Base-by-base conservation (phyloP, 2,113 vertebrate species). In the Donacobius atricapilla region DNA sequence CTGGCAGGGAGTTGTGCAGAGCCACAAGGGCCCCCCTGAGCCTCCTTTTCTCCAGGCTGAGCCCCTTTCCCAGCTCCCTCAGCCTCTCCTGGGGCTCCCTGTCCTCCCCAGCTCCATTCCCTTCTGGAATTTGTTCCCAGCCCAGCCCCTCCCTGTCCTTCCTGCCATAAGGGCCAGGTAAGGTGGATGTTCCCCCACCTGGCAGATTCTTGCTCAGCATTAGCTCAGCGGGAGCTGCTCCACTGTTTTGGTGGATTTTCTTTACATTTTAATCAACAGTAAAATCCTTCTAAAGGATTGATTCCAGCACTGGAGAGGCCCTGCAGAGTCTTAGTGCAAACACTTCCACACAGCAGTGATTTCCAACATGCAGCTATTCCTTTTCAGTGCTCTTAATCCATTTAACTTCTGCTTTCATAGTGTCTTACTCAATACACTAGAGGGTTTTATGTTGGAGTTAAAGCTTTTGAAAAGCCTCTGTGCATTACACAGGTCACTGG, bases 311-410 rank as follows among this genome's bases (percentile, higher is more conserved):
- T 50, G 75, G 83, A 64, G 93, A 69, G 61, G 70, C 31, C 94
- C 92, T 51, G 60, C 61, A 47, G 87, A 91, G 90, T 9, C 88
- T 80, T 63, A 66, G 80, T 9, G 39, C 83, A 91, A 92, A 91
- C 87, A 86, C 70, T 86, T 76, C 80, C 44, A 35, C 64, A 24
- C 54, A 18, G 45, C 3, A 7, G 57, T 24, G 63, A 69, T 76
- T 91, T 82, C 90, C 48, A 69, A 7, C 54, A 13, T 6, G 35
- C 75, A 56, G 76, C 42, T 71, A 70, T 65, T 94, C 86, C 91
- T 83, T 92, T 77, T 83, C 82, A 68, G 45, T 66, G 87, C 80
- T 93, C 93, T 89, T 92, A 83, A 95, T 89, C 89, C 76, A 81
- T 87, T 89, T 93, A 93, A 86, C 80, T 93, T 51, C 72, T 81